Conservation (phyloP, 2,888 invertebrate genomes). For the Cecidostiba fungosa region DNA sequence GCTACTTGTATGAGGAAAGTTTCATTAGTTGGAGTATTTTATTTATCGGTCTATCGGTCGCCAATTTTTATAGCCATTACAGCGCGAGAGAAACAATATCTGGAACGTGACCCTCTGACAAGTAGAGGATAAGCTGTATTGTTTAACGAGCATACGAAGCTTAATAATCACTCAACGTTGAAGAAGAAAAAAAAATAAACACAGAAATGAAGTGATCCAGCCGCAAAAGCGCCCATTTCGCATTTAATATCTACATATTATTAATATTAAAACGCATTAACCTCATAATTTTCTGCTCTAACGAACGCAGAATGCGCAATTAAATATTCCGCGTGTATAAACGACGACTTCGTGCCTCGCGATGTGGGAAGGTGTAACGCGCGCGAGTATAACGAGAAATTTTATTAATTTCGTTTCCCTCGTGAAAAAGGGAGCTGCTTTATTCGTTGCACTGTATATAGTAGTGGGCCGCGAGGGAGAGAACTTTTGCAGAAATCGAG, state of each 20-base stretch:
- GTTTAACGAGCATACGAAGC: too few species aligned
- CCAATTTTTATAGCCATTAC: neutral
- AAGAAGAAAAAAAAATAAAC: neutral
- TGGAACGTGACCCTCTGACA: too few species aligned
- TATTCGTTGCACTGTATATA: neutral
- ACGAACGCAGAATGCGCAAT: constrained; percentile 28
- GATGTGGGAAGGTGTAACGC: neutral
- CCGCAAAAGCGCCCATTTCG: neutral
- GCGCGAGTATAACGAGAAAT: constrained; percentile 27
- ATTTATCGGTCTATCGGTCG: neutral
- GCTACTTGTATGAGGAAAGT: neutral
- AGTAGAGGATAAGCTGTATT: too few species aligned
- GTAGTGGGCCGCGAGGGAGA: neutral
- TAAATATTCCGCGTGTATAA: constrained; percentile 25
- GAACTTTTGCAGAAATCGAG: neutral
- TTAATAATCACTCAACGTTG: too few species aligned
- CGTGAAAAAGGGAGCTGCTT: neutral
- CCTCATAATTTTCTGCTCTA: constrained; percentile 24
- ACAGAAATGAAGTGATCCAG: constrained; percentile 6
- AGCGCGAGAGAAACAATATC: too few species aligned
- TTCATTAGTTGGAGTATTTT: neutral
- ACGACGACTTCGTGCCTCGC: neutral
- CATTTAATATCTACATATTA: constrained; percentile 32
- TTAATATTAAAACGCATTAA: constrained; percentile 40
- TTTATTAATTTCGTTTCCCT: constrained; percentile 38